Percentiles rank a stretch among this genome's conserved stretches.
phyloP scores from a whole-genome alignment of 2,113 vertebrate genomes.

The Corvus hawaiiensis region DNA sequence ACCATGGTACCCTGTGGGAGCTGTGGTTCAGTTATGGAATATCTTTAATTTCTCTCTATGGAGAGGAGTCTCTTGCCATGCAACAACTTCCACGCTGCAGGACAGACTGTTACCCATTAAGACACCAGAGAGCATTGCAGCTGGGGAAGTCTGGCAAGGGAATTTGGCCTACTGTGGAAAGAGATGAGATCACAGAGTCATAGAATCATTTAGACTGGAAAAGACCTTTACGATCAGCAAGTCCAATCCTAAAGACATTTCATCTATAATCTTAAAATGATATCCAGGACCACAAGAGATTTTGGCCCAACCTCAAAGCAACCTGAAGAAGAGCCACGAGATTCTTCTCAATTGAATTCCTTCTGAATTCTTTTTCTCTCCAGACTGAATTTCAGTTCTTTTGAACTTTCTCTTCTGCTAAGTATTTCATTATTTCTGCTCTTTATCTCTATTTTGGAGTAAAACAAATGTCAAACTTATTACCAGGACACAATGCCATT shows the following conservation, averaged over 20 bases:
- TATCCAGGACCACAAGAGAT: not conserved
- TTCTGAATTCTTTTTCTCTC: not conserved
- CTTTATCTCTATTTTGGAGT: not conserved
- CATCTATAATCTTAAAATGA: not conserved
- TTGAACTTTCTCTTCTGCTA: not conserved
- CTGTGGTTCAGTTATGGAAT: not conserved
- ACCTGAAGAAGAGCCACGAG: not conserved
- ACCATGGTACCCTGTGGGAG: not conserved
- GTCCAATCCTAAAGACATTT: not conserved
- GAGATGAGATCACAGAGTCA: not conserved
- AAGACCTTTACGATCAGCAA: not conserved
- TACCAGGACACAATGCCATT: not conserved
- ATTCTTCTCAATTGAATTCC: not conserved
- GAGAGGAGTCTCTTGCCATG: not conserved
- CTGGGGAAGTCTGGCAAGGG: not conserved
- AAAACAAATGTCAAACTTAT: not conserved
- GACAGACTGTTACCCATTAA: not conserved
- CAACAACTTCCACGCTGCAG: not conserved
- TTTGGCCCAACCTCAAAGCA: not conserved
- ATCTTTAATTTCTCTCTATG: not conserved
- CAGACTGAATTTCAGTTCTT: not conserved
- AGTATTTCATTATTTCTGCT: not conserved
- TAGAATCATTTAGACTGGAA: not conserved
- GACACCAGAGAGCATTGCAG: not conserved
- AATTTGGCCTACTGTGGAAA: not conserved